These are phyloP conservation scores for Drosophila sulfurigaster DNA, from an alignment of 1,140 invertebrate species.

Conservation along the genomic window DNA sequence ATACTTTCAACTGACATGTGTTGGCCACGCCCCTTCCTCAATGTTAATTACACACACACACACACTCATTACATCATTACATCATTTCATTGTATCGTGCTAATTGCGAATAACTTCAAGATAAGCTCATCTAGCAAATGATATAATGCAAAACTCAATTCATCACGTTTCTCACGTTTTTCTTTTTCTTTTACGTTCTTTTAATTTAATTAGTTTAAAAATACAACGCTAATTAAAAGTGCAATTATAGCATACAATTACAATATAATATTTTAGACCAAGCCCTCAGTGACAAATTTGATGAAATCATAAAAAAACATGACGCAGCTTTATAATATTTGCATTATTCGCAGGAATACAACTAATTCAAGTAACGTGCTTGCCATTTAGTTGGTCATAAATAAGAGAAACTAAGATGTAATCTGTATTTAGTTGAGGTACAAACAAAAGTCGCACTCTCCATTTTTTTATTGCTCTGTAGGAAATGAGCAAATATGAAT, in stretches of 20 bases:
- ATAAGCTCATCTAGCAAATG: constrained; percentile 39
- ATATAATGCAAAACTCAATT: constrained; percentile 34
- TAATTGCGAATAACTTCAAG: constrained; percentile 35
- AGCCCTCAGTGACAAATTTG: constrained; percentile 7
- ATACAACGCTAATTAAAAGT: constrained; percentile 28
- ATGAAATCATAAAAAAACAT: constrained; percentile 30
- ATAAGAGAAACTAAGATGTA: constrained; percentile 10
- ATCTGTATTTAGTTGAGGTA: neutral
- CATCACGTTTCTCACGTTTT: neutral
- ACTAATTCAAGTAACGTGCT: neutral
- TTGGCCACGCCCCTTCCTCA: constrained; percentile 13
- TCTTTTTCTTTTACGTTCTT: neutral
- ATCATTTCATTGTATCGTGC: constrained; percentile 45
- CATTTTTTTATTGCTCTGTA: neutral
- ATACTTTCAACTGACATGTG: constrained; percentile 39
- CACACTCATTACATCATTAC: constrained; percentile 29
- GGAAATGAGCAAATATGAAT: neutral
- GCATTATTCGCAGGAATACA: neutral
- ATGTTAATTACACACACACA: constrained; percentile 37
- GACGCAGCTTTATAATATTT: constrained; percentile 33
- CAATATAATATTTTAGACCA: constrained; percentile 1
- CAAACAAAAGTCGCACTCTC: constrained; percentile 11
- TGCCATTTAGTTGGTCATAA: constrained; percentile 20
- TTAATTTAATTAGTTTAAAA: constrained; percentile 37
- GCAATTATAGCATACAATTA: constrained; percentile 12